These are phyloP conservation scores for Spinus pinus DNA, from an alignment of 2,797 vertebrate genomes.

Conservation along the genomic window DNA sequence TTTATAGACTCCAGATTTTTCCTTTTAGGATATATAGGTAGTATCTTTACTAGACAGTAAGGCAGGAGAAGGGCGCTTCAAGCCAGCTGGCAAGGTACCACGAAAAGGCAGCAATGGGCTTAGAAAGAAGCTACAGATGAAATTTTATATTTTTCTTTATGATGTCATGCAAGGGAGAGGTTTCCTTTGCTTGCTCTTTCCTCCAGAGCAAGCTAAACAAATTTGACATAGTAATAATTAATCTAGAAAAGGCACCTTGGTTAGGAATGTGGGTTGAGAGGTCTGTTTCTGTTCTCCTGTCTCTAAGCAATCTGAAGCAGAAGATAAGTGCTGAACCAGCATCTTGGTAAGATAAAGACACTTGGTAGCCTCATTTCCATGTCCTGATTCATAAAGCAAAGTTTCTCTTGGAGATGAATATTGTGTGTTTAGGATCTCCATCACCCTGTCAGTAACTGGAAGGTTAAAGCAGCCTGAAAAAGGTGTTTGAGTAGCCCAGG, in stretches of 20 bases:
- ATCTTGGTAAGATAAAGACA: background rate
- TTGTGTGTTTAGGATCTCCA: background rate
- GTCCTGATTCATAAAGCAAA: background rate
- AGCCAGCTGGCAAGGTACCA: rapidly evolving
- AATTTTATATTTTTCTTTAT: background rate
- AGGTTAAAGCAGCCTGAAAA: background rate
- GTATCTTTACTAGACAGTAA: background rate
- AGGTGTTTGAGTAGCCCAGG: background rate
- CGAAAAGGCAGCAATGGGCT: background rate
- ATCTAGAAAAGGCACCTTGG: background rate
- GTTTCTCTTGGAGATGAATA: background rate
- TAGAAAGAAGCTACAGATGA: background rate
- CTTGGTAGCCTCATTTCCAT: rapidly evolving
- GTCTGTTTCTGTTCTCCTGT: background rate
- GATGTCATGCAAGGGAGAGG: background rate
- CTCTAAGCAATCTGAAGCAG: background rate
- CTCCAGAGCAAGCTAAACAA: background rate
- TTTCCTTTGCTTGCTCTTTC: background rate
- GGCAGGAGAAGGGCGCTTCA: background rate
- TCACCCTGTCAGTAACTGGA: background rate
- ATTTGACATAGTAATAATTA: background rate
- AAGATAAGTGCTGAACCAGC: background rate
- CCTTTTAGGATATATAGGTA: background rate
- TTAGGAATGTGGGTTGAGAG: rapidly evolving
- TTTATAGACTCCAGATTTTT: background rate